Conservation (phyloP, 2,113 vertebrate genomes). For the Chionomys nivalis region DNA sequence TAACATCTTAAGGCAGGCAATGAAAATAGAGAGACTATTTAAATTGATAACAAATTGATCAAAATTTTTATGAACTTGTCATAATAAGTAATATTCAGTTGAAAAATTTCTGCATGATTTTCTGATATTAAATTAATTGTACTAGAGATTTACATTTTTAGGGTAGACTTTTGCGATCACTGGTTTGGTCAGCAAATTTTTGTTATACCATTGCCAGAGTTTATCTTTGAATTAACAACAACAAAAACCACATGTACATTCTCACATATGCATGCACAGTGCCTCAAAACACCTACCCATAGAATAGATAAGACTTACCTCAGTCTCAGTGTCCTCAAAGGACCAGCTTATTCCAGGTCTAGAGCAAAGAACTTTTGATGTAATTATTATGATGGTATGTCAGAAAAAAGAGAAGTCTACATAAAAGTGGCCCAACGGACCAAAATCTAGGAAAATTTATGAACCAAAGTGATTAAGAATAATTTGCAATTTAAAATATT, state of each 20-base stretch:
- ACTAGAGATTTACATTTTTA: not conserved
- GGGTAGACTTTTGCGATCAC: not conserved
- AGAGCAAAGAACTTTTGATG: not conserved
- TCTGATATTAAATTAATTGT: slow-evolving; percentile 6
- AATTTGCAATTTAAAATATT: slow-evolving; percentile 1
- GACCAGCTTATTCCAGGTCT: not conserved
- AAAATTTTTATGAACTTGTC: slow-evolving; percentile 11
- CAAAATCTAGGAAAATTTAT: not conserved
- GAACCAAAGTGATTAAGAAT: not conserved
- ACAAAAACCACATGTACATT: not conserved
- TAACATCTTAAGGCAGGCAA: not conserved
- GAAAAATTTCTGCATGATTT: not conserved
- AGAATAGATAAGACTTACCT: not conserved
- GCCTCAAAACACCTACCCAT: not conserved
- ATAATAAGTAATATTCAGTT: slow-evolving; percentile 28
- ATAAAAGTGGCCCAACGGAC: not conserved
- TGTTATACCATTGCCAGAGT: not conserved
- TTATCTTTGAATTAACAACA: not conserved
- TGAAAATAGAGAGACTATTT: not conserved
- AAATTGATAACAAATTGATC: not conserved
- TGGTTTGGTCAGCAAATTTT: not conserved
- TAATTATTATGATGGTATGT: not conserved
- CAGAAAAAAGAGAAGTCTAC: slow-evolving; percentile 7
- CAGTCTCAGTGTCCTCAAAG: not conserved
- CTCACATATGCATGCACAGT: not conserved